A percentile compares a stretch with the other conserved stretches of the same genome.
Conservation (phyloP, 2,888 invertebrate genomes). For the Chironomus riparius region DNA sequence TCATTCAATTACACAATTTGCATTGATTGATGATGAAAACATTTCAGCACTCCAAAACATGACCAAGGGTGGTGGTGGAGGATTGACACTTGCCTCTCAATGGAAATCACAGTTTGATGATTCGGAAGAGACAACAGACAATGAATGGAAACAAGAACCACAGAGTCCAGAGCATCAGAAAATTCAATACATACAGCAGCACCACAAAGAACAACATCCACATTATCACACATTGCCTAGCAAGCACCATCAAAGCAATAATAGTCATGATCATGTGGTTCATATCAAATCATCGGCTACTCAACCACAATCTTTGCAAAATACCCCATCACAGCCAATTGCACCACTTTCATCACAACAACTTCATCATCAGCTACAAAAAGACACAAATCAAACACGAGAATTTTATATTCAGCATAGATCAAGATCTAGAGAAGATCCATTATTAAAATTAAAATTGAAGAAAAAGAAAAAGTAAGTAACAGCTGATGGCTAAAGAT, state of each 20-base stretch:
- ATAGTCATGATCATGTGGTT: slow-evolving; percentile 44
- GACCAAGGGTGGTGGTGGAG: slow-evolving; percentile 79
- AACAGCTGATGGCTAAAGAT: background rate
- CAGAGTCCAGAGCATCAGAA: slow-evolving; percentile 48
- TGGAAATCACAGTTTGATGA: slow-evolving; percentile 97
- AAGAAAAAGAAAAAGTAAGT: slow-evolving; percentile 29
- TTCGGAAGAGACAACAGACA: slow-evolving; percentile 88
- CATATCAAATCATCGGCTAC: slow-evolving; percentile 19
- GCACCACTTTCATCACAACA: background rate
- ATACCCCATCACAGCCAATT: slow-evolving; percentile 29
- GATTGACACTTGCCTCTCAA: slow-evolving; percentile 81
- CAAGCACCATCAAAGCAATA: slow-evolving; percentile 29
- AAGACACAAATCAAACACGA: slow-evolving; percentile 13
- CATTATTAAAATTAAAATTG: slow-evolving; percentile 13
- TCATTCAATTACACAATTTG: slow-evolving; percentile 81
- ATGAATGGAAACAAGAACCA: slow-evolving; percentile 85
- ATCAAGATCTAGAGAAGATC: background rate
- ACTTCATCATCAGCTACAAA: background rate
- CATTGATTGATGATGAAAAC: slow-evolving; percentile 87
- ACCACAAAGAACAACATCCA: slow-evolving; percentile 19
- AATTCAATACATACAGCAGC: slow-evolving; percentile 27
- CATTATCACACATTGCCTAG: slow-evolving; percentile 28
- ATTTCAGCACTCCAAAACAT: slow-evolving; percentile 82
- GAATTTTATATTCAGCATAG: slow-evolving; percentile 19
- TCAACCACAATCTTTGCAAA: slow-evolving; percentile 28